phyloP scores from a whole-genome alignment of 2,797 vertebrate species.

The Myripristis jacobus region DNA sequence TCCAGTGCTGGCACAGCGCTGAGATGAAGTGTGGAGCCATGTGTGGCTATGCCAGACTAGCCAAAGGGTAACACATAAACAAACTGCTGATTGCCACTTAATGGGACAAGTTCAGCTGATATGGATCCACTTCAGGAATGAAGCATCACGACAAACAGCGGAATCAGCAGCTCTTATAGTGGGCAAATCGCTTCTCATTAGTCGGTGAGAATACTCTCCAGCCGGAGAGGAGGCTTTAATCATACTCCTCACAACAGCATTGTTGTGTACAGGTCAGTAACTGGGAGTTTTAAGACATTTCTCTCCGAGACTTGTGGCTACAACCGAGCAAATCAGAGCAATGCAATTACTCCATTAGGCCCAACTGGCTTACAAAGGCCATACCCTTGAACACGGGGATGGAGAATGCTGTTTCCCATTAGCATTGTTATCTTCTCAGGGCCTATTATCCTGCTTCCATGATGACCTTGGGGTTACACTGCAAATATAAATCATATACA shows the following conservation, averaged over 20 bases:
- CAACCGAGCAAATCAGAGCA: conserved; percentile 12
- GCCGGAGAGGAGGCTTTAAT: not conserved
- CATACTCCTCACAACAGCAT: not conserved
- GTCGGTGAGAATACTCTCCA: too few species aligned
- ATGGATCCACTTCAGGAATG: not conserved
- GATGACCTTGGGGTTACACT: conserved; percentile 23
- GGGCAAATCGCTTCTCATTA: too few species aligned
- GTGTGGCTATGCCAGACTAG: too few species aligned
- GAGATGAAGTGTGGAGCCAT: too few species aligned
- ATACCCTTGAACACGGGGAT: conserved; percentile 34
- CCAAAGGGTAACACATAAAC: not conserved
- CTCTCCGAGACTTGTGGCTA: not conserved
- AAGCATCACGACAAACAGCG: not conserved
- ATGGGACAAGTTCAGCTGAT: not conserved
- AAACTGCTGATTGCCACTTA: conserved; percentile 8
- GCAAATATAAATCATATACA: conserved; percentile 31
- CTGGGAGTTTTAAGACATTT: conserved; percentile 4
- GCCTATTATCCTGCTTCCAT: conserved; percentile 39
- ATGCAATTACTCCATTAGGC: conserved; percentile 40
- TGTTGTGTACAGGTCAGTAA: conserved; percentile 11
- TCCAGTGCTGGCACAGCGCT: too few species aligned
- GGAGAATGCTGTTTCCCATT: conserved; percentile 46
- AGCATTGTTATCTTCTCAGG: conserved; percentile 25
- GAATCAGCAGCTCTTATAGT: conserved; percentile 3
- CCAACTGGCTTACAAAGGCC: conserved; percentile 34